Conservation (phyloP, 2,113 vertebrate genomes). For the Calonectris borealis region DNA sequence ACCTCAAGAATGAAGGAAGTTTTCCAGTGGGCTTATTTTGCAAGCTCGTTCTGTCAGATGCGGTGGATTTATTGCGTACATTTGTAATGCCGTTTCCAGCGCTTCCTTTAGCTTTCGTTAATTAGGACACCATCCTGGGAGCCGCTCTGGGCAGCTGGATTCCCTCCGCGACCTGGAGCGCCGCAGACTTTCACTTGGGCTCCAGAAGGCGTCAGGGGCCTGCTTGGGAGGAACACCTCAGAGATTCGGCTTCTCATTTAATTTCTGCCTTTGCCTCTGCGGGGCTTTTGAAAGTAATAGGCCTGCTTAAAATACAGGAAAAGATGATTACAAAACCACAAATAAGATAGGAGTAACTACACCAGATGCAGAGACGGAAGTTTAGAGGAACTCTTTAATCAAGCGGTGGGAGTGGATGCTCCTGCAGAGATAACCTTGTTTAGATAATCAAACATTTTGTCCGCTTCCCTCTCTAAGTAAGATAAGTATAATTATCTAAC, state of each 20-base stretch:
- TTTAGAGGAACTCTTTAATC: conserved; percentile 50
- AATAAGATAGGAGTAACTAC: conserved; percentile 29
- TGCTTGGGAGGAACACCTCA: neutral
- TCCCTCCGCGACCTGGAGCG: neutral
- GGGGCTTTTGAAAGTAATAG: neutral
- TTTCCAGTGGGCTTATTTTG: conserved; percentile 30
- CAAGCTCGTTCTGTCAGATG: conserved; percentile 9
- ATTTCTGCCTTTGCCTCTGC: neutral
- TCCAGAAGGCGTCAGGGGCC: neutral
- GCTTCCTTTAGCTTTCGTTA: neutral
- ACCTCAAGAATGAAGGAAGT: conserved; percentile 32
- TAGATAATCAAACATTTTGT: conserved; percentile 20
- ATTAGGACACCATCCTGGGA: conserved; percentile 3
- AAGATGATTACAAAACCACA: conserved; percentile 30
- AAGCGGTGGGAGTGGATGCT: conserved; percentile 18
- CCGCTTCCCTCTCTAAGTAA: neutral
- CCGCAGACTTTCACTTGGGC: neutral
- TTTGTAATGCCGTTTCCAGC: neutral
- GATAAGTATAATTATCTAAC: conserved; percentile 7
- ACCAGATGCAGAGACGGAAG: conserved; percentile 2
- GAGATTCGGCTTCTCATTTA: neutral
- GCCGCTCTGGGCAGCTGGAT: neutral
- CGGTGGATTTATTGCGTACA: neutral
- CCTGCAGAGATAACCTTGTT: conserved; percentile 35
- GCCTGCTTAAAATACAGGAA: conserved; percentile 26